Base-by-base conservation (phyloP, 1,140 invertebrate genomes). In the Scaptomyza montana region DNA sequence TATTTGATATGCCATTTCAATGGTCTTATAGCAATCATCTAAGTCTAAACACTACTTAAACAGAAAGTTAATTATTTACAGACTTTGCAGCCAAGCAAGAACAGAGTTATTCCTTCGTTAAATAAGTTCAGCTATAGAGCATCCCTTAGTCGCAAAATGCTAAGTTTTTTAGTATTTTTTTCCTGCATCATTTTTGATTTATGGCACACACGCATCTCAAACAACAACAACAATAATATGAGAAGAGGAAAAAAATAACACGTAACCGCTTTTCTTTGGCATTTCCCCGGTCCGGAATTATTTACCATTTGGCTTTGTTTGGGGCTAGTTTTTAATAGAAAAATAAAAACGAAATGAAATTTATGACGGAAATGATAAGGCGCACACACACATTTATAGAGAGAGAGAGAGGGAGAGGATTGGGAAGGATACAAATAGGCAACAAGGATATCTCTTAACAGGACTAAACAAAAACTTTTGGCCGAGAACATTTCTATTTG, bases 291-390 rank as follows among this genome's bases (percentile, higher is more conserved):
- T 21, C 21, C 10, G 46, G 21, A 39, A n/a, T 49, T 67, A 50
- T 66, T 59, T 60, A 39, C 25, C 65, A 63, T 43, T 50, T 39
- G 7, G 67, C 46, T 43, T 65, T 71, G 59, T 74, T 74, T 30
- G 41, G 65, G 50, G 66, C 75, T 87, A 87, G 84, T 87, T 87
- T 87, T 87, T 87, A 87, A 87, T 87, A 87, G 82, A 87, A 87
- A 87, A 74, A 89, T 87, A 89, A 84, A 79, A 76, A 69, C 70
- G 76, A 78, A 89, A 89, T 89, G 80, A 86, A 89, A 89, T 89
- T 89, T 89, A 89, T 89, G 87, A 89, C 85, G 85, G 85, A 89
- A 89, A 89, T 89, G 85, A 89, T 89, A 89, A 89, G 80, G 75
- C 65, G 72, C 67, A 67, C 30, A 49, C 49, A 47, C 51, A 46